phyloP scores from a whole-genome alignment of 2,888 invertebrate genomes.

The Hemithea aestivaria region DNA sequence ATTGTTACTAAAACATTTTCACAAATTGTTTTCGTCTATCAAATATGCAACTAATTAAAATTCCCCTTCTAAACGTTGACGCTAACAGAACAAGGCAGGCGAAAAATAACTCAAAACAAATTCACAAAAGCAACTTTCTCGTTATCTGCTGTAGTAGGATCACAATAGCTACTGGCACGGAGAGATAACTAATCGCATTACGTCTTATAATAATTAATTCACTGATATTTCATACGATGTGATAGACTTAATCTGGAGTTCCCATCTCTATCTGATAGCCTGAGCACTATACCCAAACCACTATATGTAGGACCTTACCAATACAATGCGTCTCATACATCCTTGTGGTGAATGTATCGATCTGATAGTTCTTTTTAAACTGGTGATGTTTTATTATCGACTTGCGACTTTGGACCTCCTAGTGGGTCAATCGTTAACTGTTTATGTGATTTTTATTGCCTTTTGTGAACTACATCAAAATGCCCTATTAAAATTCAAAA shows the following conservation, averaged over 20 bases:
- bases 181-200: conserved; percentile 66
- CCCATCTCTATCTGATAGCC: conserved; percentile 56
- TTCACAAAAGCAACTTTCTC: conserved; percentile 26
- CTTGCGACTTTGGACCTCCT: conserved; percentile 55
- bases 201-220: conserved; percentile 66
- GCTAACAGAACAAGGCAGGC: conserved; percentile 5
- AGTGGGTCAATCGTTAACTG: conserved; percentile 62
- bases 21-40: too few relatives aligned
- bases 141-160: conserved; percentile 45
- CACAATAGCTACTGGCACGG: conserved; percentile 56
- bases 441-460: conserved; percentile 66
- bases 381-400: conserved; percentile 45
- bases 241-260: conserved; percentile 61
- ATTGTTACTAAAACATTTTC: too few relatives aligned
- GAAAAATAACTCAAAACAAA: conserved; percentile 16
- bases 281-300: conserved; percentile 43
- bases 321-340: conserved; percentile 1
- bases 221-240: conserved; percentile 60
- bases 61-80: conserved; percentile 1
- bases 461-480: conserved; percentile 59
- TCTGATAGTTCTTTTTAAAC: conserved; percentile 30
- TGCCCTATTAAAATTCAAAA: conserved; percentile 46
- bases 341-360: conserved; percentile 7
- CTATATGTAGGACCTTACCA: conserved; percentile 32
- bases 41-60: too few relatives aligned